Evolutionary conservation across 1,140 invertebrate species (phyloP), one percentile per base, ranked within the genome.

Genomic region (Atopsyche davidsoni): DNA sequence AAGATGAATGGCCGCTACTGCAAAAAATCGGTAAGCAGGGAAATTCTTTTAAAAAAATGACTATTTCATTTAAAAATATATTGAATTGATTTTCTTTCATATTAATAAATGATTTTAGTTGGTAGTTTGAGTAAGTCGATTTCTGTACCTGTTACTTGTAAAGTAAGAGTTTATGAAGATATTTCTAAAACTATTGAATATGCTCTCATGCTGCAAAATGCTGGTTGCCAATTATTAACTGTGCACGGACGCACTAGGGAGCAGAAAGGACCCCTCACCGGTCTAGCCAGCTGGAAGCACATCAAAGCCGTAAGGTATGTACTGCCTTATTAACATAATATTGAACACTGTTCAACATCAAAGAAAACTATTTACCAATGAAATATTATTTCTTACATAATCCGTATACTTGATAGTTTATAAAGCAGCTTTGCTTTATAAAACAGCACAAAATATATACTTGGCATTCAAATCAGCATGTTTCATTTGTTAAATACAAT

Each of bases 211-310:
- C 68, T 99, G 39, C 94, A 97, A 71, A 65, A 73, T n/a, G 87
- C 96, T 42, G 96, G 96, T 4, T 95, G 91, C 60, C 83, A 85
- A 65, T 78, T 98, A 54, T 72, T 98, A 2, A 96, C 95, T 2
- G 89, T 99, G 9, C 96, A 99, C 75, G 96, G 96, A 0, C 75
- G 96, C 51, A 98, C 91, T 1, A 79, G 91, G 53, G 94, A 98
- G 59, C 94, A 97, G 74, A 98, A 96, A 70, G 96, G 96, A 38
- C 85, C 86, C 2, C 68, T 90, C 1, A 99, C 96, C 7, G 96
- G 96, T 17, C 62, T 98, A 42, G 96, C 96, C 18, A 87, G 87
- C 70, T 99, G 96, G 96, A 74, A 82, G 57, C 85, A 93, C 64
- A 96, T 99, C 38, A 87, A 84, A 70, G 90, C 86, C 58, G 85